Percentiles rank a stretch among this genome's conserved stretches.
These are phyloP conservation scores for Sceloporus undulatus DNA, from an alignment of 2,113 vertebrate species.

Conservation along the genomic window DNA sequence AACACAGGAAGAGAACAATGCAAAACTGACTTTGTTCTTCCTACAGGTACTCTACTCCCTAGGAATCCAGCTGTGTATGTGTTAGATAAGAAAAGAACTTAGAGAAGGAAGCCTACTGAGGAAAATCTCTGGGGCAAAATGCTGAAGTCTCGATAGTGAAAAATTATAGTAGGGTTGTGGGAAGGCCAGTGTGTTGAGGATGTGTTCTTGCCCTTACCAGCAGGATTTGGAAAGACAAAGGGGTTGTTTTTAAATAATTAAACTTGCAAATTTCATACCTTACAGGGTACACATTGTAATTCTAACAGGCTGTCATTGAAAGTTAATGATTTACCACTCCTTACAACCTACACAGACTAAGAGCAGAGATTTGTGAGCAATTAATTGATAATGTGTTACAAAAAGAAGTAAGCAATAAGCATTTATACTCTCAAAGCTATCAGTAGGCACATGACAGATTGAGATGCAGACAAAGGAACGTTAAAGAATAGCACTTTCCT, in stretches of 20 bases:
- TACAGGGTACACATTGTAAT: slow-evolving; percentile 58
- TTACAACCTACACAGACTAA: slow-evolving; percentile 59
- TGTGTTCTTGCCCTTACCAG: not conserved
- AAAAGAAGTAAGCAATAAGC: slow-evolving; percentile 61
- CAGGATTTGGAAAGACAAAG: slow-evolving; percentile 55
- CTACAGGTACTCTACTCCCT: slow-evolving; percentile 65
- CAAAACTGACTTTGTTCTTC: slow-evolving; percentile 51
- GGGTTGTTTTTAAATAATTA: slow-evolving; percentile 54
- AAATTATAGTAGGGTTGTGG: not conserved
- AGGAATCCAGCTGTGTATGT: slow-evolving; percentile 33
- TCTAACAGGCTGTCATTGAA: slow-evolving; percentile 59
- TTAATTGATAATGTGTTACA: slow-evolving; percentile 76
- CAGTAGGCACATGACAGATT: slow-evolving; percentile 2
- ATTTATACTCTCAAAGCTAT: slow-evolving; percentile 52
- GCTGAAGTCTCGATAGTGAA: not conserved
- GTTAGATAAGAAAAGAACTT: slow-evolving; percentile 59
- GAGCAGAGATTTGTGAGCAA: slow-evolving; percentile 61
- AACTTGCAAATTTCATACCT: slow-evolving; percentile 68
- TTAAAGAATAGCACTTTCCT: slow-evolving; percentile 31
- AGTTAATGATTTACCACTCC: slow-evolving; percentile 73
- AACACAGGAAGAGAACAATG: slow-evolving; percentile 45
- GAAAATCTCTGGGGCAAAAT: slow-evolving; percentile 30
- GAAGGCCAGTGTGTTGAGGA: not conserved
- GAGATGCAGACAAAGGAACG: slow-evolving; percentile 34
- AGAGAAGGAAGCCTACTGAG: slow-evolving; percentile 31